phyloP scores from a whole-genome alignment of 2,888 invertebrate genomes.

The Argyresthia goedartella region DNA sequence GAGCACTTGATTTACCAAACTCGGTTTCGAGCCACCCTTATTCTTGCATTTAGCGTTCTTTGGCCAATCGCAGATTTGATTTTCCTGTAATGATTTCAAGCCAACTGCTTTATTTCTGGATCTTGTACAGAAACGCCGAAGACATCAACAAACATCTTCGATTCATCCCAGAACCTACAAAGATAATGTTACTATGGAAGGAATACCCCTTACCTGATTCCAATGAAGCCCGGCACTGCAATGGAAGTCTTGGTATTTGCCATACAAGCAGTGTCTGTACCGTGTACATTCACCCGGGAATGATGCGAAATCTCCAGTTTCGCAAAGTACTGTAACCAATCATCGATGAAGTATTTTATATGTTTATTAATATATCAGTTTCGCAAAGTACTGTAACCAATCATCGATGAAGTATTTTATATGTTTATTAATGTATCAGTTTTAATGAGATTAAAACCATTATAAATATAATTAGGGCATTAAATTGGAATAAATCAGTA shows the following conservation, averaged over 20 bases:
- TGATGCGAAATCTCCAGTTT: constrained; percentile 74
- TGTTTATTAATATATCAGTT: too few species aligned
- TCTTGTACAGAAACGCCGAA: background rate
- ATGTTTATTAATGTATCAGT: too few species aligned
- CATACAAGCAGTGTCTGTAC: constrained; percentile 85
- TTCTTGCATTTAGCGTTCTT: constrained; percentile 71
- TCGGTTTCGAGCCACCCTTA: constrained; percentile 16
- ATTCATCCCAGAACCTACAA: background rate
- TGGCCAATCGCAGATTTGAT: constrained; percentile 82
- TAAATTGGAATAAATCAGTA: too few species aligned
- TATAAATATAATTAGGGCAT: too few species aligned
- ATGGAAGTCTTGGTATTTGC: constrained; percentile 77
- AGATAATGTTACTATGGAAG: background rate
- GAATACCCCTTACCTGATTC: constrained; percentile 69
- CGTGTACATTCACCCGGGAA: constrained; percentile 79
- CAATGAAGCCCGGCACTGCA: constrained; percentile 82
- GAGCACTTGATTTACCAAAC: background rate
- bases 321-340: constrained; percentile 62
- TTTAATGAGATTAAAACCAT: too few species aligned
- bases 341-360: too few species aligned
- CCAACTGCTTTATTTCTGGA: too few species aligned
- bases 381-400: constrained; percentile 64
- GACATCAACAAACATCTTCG: background rate
- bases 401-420: too few species aligned
- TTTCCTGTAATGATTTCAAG: constrained; percentile 37